Conservation (phyloP, 2,888 invertebrate species). For the Hesperia comma region DNA sequence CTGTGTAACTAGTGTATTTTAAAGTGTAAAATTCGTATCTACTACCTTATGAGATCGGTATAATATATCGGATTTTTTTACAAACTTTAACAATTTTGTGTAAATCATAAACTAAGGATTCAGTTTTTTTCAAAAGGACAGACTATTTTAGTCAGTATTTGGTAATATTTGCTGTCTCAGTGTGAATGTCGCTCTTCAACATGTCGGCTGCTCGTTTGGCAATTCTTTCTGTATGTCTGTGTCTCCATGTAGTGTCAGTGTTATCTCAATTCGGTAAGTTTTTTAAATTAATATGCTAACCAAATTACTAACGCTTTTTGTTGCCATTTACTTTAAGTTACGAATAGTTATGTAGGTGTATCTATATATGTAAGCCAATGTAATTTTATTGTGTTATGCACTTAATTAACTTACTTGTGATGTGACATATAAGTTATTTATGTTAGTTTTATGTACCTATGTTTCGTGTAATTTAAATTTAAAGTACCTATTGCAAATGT, state of each 20-base stretch:
- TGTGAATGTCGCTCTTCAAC: not conserved
- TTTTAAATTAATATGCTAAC: slow-evolving; percentile 55
- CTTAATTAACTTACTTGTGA: too few relatives aligned
- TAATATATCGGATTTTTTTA: not conserved
- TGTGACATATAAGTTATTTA: not conserved
- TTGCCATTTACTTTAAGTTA: not conserved
- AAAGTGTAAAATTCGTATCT: not conserved
- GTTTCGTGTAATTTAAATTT: not conserved
- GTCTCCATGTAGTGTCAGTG: slow-evolving; percentile 50
- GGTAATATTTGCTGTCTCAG: not conserved
- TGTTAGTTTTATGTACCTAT: not conserved
- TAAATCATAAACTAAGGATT: not conserved
- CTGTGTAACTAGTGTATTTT: not conserved
- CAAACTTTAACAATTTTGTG: too few relatives aligned
- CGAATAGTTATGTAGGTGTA: not conserved
- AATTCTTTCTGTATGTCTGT: slow-evolving; percentile 59
- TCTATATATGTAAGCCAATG: too few relatives aligned
- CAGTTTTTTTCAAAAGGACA: not conserved
- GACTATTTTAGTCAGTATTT: not conserved
- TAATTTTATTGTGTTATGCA: too few relatives aligned
- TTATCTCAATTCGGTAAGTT: slow-evolving; percentile 68
- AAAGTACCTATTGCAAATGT: too few relatives aligned
- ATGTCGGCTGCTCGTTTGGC: slow-evolving; percentile 45
- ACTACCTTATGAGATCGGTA: not conserved
- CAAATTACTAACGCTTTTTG: slow-evolving; percentile 3